phyloP scores from a whole-genome alignment of 2,797 vertebrate genomes.

The Hypotaenidia philippensis region DNA sequence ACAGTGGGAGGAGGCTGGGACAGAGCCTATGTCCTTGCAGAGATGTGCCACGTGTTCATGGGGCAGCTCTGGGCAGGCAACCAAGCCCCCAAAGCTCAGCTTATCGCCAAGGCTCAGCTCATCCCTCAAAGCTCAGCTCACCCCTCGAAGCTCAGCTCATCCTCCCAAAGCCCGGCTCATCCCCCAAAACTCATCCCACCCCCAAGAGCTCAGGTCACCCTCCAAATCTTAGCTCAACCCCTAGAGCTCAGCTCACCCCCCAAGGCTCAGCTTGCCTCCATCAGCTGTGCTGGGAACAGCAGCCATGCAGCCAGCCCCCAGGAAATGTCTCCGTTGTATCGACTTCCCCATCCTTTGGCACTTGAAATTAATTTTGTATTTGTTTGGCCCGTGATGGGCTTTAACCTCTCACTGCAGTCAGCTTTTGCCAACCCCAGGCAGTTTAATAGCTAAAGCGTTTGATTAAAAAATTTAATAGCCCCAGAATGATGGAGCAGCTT shows the following conservation, averaged over 20 bases:
- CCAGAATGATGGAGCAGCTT: constrained; percentile 56
- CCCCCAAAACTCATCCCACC: neutral
- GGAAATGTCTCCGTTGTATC: neutral
- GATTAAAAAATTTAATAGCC: constrained; percentile 80
- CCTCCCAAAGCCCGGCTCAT: neutral
- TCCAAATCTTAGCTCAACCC: neutral
- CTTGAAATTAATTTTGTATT: constrained; percentile 53
- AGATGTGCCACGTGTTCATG: rapidly evolving
- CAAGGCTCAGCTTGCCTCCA: neutral
- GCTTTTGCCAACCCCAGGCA: constrained; percentile 72
- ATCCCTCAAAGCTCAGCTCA: neutral
- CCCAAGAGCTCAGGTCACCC: too few species aligned
- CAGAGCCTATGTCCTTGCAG: neutral
- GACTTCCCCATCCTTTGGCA: neutral
- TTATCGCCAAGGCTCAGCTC: neutral
- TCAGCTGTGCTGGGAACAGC: neutral
- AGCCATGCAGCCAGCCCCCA: neutral
- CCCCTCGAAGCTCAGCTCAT: neutral
- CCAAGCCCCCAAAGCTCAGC: neutral
- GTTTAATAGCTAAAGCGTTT: constrained; percentile 76
- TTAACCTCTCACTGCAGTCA: constrained; percentile 39
- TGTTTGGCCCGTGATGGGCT: constrained; percentile 29
- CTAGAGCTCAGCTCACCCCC: neutral
- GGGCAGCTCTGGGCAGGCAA: neutral
- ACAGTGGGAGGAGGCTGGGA: neutral